Conservation (phyloP, 2,888 invertebrate species). For the Erebia ligea region DNA sequence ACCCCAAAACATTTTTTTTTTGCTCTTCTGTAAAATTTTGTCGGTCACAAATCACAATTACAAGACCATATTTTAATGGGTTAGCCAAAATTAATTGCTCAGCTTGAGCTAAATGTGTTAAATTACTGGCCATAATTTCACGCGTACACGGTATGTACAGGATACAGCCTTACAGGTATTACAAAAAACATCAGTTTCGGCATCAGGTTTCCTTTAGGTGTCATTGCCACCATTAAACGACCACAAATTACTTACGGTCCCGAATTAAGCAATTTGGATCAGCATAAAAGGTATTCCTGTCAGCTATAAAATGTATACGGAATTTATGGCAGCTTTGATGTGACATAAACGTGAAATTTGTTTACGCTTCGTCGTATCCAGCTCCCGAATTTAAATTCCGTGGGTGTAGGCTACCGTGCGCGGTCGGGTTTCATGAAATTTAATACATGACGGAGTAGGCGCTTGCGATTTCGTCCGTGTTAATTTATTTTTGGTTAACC, state of each 20-base stretch:
- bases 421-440: constrained; percentile 25
- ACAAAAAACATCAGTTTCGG: background rate
- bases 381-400: constrained; percentile 51
- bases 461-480: constrained; percentile 13
- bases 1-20: too few relatives aligned
- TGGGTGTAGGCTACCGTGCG: constrained; percentile 29
- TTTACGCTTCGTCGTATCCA: constrained; percentile 29
- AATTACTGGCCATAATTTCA: too few relatives aligned
- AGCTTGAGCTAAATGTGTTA: too few relatives aligned
- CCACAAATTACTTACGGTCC: constrained; percentile 12
- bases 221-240: constrained; percentile 13
- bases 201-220: background rate
- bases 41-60: too few relatives aligned
- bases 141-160: too few relatives aligned
- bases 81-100: too few relatives aligned
- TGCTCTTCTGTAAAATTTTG: too few relatives aligned
- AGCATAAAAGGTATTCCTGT: constrained; percentile 17
- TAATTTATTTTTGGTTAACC: constrained; percentile 26
- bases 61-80: too few relatives aligned
- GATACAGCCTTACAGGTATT: background rate
- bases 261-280: constrained; percentile 20
- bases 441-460: constrained; percentile 20
- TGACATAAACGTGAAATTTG: constrained; percentile 25
- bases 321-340: constrained; percentile 28
- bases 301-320: constrained; percentile 23